Evolutionary conservation across 1,140 invertebrate genomes (phyloP).

Genomic region (Aphelenchoides avenae): DNA sequence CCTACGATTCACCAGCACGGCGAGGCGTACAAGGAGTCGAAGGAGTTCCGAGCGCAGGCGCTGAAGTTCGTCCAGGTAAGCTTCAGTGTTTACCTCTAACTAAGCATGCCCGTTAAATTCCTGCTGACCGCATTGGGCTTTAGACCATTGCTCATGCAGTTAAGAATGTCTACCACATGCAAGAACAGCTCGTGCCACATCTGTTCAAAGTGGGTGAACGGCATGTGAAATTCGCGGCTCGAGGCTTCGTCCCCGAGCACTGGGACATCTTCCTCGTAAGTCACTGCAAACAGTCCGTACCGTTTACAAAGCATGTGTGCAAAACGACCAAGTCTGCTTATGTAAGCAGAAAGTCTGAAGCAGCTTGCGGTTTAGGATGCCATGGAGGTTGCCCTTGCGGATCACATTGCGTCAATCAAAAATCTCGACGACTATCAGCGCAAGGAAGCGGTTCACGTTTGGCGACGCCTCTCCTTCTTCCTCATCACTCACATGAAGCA

Average conservation of each 20-base stretch:
- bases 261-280: conserved; percentile 56
- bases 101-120: no score
- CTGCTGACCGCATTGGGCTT: no score
- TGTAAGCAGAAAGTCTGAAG: no score
- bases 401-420: conserved; percentile 36
- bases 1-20: conserved; percentile 53
- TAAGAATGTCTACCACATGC: conserved; percentile 59
- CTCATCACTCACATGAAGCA: conserved; percentile 54
- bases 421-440: conserved; percentile 43
- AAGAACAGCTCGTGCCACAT: conserved; percentile 36
- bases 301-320: no score
- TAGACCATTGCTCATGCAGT: conserved; percentile 55
- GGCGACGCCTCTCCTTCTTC: conserved; percentile 52
- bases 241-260: conserved; percentile 56
- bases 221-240: conserved; percentile 51
- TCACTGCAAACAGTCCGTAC: no score
- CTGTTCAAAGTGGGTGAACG: conserved; percentile 48
- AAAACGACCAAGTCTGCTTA: no score
- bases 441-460: conserved; percentile 47
- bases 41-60: conserved; percentile 52
- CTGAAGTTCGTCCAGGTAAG: conserved; percentile 55
- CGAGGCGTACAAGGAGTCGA: conserved; percentile 43
- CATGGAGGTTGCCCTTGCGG: conserved; percentile 44
- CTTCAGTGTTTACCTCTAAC: no score
- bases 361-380: conserved; percentile 58